Percentiles rank a stretch among this genome's conserved stretches.
phyloP scores from a whole-genome alignment of 2,888 invertebrate genomes.

The Epinotia ramella region DNA sequence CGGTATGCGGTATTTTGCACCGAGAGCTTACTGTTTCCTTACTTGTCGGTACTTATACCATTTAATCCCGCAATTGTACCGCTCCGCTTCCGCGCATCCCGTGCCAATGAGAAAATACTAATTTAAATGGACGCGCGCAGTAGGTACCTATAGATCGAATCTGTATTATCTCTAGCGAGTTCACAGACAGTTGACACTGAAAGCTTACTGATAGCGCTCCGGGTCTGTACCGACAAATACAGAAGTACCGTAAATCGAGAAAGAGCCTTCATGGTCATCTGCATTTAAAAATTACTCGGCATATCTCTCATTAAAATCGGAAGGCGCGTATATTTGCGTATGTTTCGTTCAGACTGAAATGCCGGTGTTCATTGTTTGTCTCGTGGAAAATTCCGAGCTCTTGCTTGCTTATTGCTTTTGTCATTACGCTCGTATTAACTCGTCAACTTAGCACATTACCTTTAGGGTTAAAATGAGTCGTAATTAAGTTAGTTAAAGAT shows the following conservation, averaged over 20 bases:
- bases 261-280: neutral
- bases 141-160: too few relatives aligned
- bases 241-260: neutral
- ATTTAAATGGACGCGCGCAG: too few relatives aligned
- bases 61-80: too few relatives aligned
- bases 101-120: too few relatives aligned
- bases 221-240: too few relatives aligned
- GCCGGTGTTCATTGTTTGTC: slow-evolving; percentile 29
- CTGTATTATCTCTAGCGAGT: too few relatives aligned
- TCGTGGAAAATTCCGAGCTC: slow-evolving; percentile 26
- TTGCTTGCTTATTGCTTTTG: slow-evolving; percentile 29
- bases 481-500: neutral
- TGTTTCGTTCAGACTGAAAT: slow-evolving; percentile 10
- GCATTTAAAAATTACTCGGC: neutral
- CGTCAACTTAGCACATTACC: slow-evolving; percentile 10
- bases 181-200: too few relatives aligned
- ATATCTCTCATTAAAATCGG: slow-evolving; percentile 1
- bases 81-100: too few relatives aligned
- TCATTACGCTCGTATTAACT: slow-evolving; percentile 21
- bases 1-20: too few relatives aligned
- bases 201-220: too few relatives aligned
- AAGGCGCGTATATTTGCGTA: slow-evolving; percentile 20
- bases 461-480: neutral
- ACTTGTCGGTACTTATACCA: too few relatives aligned
- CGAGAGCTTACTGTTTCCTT: too few relatives aligned